phyloP scores from a whole-genome alignment of 2,888 invertebrate genomes.

The Idaea dimidiata region DNA sequence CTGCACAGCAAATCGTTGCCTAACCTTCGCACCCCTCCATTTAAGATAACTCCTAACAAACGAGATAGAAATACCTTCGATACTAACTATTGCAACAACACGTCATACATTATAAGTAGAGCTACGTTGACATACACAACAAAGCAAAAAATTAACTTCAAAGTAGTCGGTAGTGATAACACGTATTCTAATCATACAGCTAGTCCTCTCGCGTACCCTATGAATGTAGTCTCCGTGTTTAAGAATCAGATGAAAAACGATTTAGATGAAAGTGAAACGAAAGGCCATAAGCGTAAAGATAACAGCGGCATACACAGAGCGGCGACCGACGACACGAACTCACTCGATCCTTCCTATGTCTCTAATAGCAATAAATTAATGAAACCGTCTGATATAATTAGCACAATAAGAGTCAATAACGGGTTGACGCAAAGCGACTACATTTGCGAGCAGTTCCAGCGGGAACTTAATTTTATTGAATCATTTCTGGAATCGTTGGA shows the following conservation, averaged over 20 bases:
- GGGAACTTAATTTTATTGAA: constrained; percentile 73
- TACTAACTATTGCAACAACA: constrained; percentile 40
- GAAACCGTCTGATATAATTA: constrained; percentile 73
- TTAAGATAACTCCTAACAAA: constrained; percentile 38
- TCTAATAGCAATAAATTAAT: constrained; percentile 58
- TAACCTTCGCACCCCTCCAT: constrained; percentile 44
- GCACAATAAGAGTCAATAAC: constrained; percentile 61
- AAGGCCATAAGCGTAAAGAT: constrained; percentile 19
- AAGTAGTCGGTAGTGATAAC: constrained; percentile 54
- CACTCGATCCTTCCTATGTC: constrained; percentile 51
- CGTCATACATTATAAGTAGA: constrained; percentile 60
- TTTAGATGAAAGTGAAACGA: constrained; percentile 21
- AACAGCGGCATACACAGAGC: constrained; percentile 27
- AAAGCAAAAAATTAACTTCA: constrained; percentile 65
- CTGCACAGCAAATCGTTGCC: constrained; percentile 48
- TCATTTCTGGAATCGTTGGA: constrained; percentile 74
- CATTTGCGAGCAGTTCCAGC: constrained; percentile 69
- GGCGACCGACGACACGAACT: constrained; percentile 44
- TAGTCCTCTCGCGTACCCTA: constrained; percentile 58
- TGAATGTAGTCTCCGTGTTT: constrained; percentile 64
- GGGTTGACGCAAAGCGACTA: constrained; percentile 57
- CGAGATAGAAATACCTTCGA: constrained; percentile 38
- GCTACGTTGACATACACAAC: constrained; percentile 69
- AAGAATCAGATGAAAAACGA: constrained; percentile 49
- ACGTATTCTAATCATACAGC: constrained; percentile 40